These are phyloP conservation scores for Corticium candelabrum DNA, from an alignment of 37 sponge, comb jelly and placozoan genomes.

Conservation along the genomic window DNA sequence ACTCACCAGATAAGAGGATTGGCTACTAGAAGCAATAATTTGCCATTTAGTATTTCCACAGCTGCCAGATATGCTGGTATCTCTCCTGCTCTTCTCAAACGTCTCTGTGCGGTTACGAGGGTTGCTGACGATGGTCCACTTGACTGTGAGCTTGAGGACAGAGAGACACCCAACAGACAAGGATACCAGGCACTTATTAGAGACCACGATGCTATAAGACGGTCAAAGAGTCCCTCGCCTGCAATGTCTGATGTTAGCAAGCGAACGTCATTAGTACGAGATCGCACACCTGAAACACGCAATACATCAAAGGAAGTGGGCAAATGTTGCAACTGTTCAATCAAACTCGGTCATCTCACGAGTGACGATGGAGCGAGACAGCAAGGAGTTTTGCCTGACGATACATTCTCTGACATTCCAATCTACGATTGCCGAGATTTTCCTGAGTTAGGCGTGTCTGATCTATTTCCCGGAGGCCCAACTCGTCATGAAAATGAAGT, in stretches of 20 bases:
- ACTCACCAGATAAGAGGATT: no score
- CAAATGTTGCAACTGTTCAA: no score
- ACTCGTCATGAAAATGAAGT: neutral
- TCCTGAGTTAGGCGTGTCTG: neutral
- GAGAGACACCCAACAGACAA: no score
- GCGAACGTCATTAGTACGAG: no score
- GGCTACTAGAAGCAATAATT: neutral
- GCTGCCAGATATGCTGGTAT: neutral
- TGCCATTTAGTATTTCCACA: neutral
- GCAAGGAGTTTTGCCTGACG: no score
- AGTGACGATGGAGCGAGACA: neutral
- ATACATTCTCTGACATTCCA: neutral
- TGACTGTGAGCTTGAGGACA: no score
- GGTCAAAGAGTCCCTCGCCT: neutral
- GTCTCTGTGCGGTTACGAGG: neutral
- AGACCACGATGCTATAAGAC: no score
- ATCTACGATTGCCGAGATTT: neutral
- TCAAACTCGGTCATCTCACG: neutral
- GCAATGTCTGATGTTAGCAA: neutral
- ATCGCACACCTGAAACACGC: no score
- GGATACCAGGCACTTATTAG: no score
- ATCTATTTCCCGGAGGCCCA: neutral
- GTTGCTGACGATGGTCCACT: neutral
- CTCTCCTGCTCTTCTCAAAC: neutral
- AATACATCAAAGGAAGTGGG: no score